Base-by-base conservation (phyloP, 1,140 invertebrate species). In the Philopotamus ludificatus region DNA sequence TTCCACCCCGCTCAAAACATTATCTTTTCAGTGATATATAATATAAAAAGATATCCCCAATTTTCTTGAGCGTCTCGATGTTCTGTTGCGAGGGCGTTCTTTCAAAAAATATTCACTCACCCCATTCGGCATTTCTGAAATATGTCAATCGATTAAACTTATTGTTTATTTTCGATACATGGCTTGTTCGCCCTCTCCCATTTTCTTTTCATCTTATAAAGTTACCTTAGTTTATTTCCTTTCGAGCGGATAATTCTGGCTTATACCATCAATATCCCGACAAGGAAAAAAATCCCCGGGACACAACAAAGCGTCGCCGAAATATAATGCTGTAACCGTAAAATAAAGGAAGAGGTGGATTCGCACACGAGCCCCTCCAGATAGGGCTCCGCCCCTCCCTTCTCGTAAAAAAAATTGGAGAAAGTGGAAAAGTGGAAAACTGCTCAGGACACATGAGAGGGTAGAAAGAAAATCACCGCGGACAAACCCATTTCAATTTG, bases 401-500 rank as follows among this genome's bases (percentile, higher is more conserved):
- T n/a, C 41, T 63, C 55, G 53, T 64, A 68, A 66, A 68, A 60
- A 60, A 58, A 39, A 45, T n/a, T n/a, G n/a, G n/a, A n/a, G n/a
- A n/a, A n/a, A n/a, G n/a, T n/a, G n/a, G 49, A 42, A 47, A 23
- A 25, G 63, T 54, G 21, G 55, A 25, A 60, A 68, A 64, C 34
- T 68, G 42, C 51, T 42, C 22, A 44, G 57, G 47, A 51, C 45
- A 50, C 47, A 50, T 59, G 60, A 51, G 63, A 60, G 55, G 55
- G 63, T 59, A 34, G 63, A 59, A 58, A 16, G 50, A n/a, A 68
- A 63, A 68, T 68, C 66, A 63, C 66, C 61, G 66, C 44, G 51
- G 45, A 60, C 65, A 63, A 68, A 68, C 61, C 66, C 61, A 68
- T 68, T 68, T 68, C 66, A 68, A 68, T 68, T 68, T 68, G 61